phyloP scores from a whole-genome alignment of 2,113 vertebrate species.

The Oreochromis niloticus region DNA sequence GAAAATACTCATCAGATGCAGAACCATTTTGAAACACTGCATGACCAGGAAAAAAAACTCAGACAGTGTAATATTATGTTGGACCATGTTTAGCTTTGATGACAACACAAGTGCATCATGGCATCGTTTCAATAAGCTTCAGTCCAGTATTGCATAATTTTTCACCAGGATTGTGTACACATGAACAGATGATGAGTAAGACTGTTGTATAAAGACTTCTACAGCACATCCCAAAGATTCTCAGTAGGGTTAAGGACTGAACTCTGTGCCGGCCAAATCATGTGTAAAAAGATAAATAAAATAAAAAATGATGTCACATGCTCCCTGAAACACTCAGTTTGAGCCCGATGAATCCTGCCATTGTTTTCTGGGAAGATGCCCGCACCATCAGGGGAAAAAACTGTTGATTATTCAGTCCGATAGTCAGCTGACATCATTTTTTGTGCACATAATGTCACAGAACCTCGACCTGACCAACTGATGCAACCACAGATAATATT shows the following conservation, averaged over 20 bases:
- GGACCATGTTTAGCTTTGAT: background rate
- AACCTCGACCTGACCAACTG: background rate
- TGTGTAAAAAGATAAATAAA: background rate
- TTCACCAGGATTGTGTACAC: no score
- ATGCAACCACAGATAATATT: background rate
- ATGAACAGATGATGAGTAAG: background rate
- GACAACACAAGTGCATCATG: background rate
- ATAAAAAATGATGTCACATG: background rate
- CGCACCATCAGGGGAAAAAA: background rate
- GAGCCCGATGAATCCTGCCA: background rate
- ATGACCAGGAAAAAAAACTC: background rate
- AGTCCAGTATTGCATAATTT: background rate
- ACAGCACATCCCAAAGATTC: background rate
- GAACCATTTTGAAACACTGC: background rate
- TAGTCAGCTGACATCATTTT: background rate
- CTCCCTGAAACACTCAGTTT: background rate
- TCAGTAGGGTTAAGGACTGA: background rate
- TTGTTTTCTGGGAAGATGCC: background rate
- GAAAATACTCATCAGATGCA: background rate
- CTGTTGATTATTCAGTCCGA: background rate
- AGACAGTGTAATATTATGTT: background rate
- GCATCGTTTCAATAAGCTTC: background rate
- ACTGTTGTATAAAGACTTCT: background rate
- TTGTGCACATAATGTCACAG: background rate
- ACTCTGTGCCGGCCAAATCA: background rate